phyloP scores from a whole-genome alignment of 2,113 vertebrate species.

The Hemiscyllium ocellatum region DNA sequence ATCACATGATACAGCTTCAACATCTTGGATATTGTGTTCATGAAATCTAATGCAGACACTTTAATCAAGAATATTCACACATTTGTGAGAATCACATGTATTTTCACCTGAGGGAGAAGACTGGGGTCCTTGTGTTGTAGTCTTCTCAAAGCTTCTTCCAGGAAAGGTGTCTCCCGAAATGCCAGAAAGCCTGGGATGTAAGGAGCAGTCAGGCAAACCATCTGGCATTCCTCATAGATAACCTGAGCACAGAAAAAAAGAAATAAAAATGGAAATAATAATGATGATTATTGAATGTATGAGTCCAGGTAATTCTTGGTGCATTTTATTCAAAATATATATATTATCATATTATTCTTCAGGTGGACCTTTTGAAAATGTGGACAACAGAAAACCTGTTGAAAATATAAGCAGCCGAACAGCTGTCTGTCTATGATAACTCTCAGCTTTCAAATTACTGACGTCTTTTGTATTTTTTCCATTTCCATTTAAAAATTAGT shows the following conservation, averaged over 20 bases:
- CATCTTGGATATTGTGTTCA: not conserved
- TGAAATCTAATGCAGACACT: not conserved
- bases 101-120: slow-evolving; percentile 75
- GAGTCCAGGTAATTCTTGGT: not conserved
- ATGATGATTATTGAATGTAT: not conserved
- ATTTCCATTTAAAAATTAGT: not conserved
- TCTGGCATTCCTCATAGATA: slow-evolving; percentile 72
- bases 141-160: slow-evolving; percentile 68
- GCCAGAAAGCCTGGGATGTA: slow-evolving; percentile 84
- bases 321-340: not conserved
- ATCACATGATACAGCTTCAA: not conserved
- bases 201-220: slow-evolving; percentile 70
- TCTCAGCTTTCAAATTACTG: not conserved
- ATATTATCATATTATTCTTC: not conserved
- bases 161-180: slow-evolving; percentile 76
- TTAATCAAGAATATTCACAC: not conserved
- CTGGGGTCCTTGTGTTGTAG: slow-evolving; percentile 55
- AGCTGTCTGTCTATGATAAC: not conserved
- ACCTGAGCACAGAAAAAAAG: slow-evolving; percentile 54
- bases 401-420: not conserved
- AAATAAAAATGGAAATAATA: not conserved
- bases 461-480: not conserved
- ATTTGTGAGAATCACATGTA: not conserved
- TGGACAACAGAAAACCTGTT: not conserved
- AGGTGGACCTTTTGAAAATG: not conserved